Evolutionary conservation across 2,888 invertebrate genomes (phyloP), one percentile per base, ranked within the genome.

Genomic region (Andrena flavipes): DNA sequence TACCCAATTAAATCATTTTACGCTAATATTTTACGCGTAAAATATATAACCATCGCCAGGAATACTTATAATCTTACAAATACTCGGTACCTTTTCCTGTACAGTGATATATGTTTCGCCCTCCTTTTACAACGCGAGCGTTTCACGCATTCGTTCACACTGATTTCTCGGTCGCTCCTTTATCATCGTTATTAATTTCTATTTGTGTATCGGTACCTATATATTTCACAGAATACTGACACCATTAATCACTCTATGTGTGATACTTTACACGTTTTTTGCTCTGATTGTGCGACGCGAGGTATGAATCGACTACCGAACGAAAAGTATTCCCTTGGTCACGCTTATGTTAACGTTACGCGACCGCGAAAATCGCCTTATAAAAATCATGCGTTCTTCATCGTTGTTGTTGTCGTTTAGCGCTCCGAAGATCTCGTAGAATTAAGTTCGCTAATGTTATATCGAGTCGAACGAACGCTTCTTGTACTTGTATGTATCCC

Each of bases 401-500:
- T 62, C 35, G 26, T 54, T 35, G 23, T 65, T 33, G 63, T 69
- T 69, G 56, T 56, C 63, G 60, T 74, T 62, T 54, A 71, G 73
- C 67, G 64, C 56, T 62, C 67, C 75, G 69, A 82, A 72, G 87
- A 87, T 87, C 87, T 87, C 87, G n/a, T 84, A 84, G 74, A 62
- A 79, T 79, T 87, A 87, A 83, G 85, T 71, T 70, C 56, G 60
- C 54, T 69, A 71, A 30, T 33, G 60, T 51, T 76, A 74, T n/a
- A 74, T 60, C 70, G 71, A 68, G 62, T 67, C 67, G 56, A 81
- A 54, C 49, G 71, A 70, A 69, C 56, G 82, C 33, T 69, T 69
- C 54, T 69, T 71, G 10, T 74, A 65, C 51, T 73, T 70, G 48
- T 51, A 42, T 49, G 75, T 76, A 54, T 48, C 29, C 68, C 60